Evolutionary conservation across 1,140 invertebrate genomes (phyloP), one percentile per base, ranked within the genome.

Genomic region (Pachypeltis micranthus): DNA sequence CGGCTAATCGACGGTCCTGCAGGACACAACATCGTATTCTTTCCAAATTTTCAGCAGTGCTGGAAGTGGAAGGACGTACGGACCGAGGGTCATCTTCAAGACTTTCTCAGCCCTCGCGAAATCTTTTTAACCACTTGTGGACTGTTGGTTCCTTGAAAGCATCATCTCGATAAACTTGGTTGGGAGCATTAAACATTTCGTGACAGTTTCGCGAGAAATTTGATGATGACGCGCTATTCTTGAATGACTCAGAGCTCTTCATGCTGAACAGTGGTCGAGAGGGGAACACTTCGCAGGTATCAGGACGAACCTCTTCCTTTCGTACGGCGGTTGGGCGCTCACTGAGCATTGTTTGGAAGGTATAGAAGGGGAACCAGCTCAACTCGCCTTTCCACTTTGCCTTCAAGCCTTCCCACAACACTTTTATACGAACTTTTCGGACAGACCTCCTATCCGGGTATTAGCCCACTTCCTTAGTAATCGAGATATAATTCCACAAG

Each of bases 11-110:
- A 66, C 70, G 51, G 47, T 51, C 47, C 47, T 21, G 47, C 19
- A 51, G 4, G 47, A 51, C 21, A 3, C 47, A 51, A 67, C 70
- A 61, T 51, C 67, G 55, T 63, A 70, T 63, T 71, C 71, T 67
- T 31, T 60, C 58, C 44, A 72, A 66, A 67, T 71, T 73, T 65
- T 70, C 60, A 44, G 69, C 67, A 21, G 67, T 70, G 58, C 59
- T 63, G 44, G 64, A 68, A 67, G 67, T 66, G 63, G 61, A 67
- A 65, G 67, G 66, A 60, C 64, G 63, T 60, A 66, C 64, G 51
- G 65, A 64, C 12, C 47, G 47, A 51, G 47, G 47, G 47, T 51
- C 47, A 67, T 63, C 64, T 69, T 57, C 59, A 59, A 61, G 19
- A 28, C 60, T 39, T 61, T 66, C 21, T 64, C 65, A 56, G 63